Conservation (phyloP, 37 sponge, comb jelly and placozoan genomes). For the Ephydatia muelleri region DNA sequence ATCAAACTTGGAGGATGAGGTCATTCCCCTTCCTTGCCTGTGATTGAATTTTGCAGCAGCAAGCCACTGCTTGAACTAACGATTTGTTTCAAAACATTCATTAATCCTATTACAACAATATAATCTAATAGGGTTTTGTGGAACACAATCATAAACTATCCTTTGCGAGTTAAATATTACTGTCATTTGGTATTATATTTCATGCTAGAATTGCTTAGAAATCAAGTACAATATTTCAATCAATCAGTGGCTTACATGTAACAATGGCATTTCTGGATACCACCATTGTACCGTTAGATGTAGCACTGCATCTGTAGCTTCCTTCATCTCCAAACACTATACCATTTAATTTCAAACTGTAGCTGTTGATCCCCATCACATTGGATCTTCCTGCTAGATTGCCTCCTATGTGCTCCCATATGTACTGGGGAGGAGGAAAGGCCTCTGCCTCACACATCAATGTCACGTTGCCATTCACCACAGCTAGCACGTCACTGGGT, state of each 20-base stretch:
- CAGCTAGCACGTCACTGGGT: constrained; percentile 3
- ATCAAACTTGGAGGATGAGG: too few species aligned
- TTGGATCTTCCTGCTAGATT: neutral
- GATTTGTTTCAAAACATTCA: too few species aligned
- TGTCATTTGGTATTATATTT: too few species aligned
- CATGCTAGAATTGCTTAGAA: too few species aligned
- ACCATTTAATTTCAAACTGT: neutral
- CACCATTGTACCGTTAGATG: neutral
- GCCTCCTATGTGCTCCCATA: constrained; percentile 30
- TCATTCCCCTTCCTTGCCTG: too few species aligned
- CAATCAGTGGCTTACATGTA: constrained; percentile 9
- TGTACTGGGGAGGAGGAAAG: constrained; percentile 43
- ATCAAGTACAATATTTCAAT: neutral
- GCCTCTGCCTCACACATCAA: constrained; percentile 45
- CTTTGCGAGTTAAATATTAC: too few species aligned
- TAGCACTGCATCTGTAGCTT: neutral
- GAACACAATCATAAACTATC: too few species aligned
- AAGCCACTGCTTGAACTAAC: too few species aligned
- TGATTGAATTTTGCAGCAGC: too few species aligned
- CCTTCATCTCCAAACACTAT: constrained; percentile 14
- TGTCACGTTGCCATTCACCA: constrained; percentile 4
- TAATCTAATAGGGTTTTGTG: too few species aligned
- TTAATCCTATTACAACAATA: too few species aligned
- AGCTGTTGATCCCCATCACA: neutral
- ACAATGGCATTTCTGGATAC: constrained; percentile 3